Conservation (phyloP, 2,113 vertebrate genomes). For the Corydoras sp. region DNA sequence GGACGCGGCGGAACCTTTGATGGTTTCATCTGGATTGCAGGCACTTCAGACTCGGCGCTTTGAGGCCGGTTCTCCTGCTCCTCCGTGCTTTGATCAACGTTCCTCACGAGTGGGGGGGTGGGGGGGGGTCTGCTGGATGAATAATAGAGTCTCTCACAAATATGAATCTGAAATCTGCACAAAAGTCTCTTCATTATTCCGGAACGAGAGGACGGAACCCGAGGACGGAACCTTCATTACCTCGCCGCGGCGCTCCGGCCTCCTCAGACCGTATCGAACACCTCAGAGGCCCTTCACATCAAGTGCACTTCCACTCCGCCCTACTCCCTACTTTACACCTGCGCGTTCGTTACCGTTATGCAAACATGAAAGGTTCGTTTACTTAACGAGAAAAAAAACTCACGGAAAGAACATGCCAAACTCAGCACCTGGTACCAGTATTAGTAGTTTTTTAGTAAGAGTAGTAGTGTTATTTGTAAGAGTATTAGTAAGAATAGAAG, state of each 20-base stretch:
- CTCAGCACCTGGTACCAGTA: too few species aligned
- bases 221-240: background rate
- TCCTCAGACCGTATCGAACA: background rate
- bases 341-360: too few species aligned
- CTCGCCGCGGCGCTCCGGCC: too few species aligned
- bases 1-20: conserved; percentile 20
- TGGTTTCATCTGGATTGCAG: conserved; percentile 27
- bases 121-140: conserved; percentile 7
- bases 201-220: background rate
- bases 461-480: too few species aligned
- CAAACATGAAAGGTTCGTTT: too few species aligned
- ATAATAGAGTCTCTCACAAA: conserved; percentile 16
- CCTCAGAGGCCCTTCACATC: background rate
- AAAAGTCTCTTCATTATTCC: conserved; percentile 3
- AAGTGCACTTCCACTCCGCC: too few species aligned
- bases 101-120: conserved; percentile 10
- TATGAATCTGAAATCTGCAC: conserved; percentile 7
- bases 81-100: conserved; percentile 30
- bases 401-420: too few species aligned
- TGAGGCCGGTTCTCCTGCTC: conserved; percentile 17
- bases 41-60: conserved; percentile 24
- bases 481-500: too few species aligned
- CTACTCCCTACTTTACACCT: too few species aligned
- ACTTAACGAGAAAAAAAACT: too few species aligned
- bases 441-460: too few species aligned